phyloP scores from a whole-genome alignment of 2,113 vertebrate species.

The Heliornis fulica region DNA sequence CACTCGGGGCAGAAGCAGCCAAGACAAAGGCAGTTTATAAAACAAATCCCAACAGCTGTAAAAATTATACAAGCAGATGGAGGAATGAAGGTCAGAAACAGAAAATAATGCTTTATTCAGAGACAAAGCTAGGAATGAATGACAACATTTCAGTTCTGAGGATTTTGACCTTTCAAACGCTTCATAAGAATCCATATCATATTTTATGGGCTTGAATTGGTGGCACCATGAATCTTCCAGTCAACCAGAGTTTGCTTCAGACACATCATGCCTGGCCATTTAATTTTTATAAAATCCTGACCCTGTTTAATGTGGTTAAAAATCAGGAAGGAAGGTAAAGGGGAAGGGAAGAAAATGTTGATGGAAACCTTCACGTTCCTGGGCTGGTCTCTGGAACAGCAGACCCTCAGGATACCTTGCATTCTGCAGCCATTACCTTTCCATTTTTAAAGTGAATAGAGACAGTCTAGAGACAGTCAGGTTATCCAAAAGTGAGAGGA shows the following conservation, averaged over 20 bases:
- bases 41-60: slow-evolving; percentile 1
- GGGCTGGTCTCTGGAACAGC: not conserved
- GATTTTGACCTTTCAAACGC: not conserved
- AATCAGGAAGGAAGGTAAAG: not conserved
- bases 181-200: not conserved
- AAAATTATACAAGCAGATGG: not conserved
- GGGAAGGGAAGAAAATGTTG: not conserved
- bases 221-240: not conserved
- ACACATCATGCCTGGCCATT: accelerated
- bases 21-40: slow-evolving; percentile 17
- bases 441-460: not conserved
- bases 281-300: not conserved
- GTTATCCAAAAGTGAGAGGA: not conserved
- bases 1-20: not conserved
- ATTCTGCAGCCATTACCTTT: not conserved
- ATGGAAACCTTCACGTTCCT: not conserved
- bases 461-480: not conserved
- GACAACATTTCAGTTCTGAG: not conserved
- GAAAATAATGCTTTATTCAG: not conserved
- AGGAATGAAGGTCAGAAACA: not conserved
- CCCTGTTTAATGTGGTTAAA: not conserved
- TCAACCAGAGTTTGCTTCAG: not conserved
- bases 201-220: not conserved
- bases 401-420: not conserved
- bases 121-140: not conserved